phyloP scores from a whole-genome alignment of 2,113 vertebrate species.

The Epinephelus moara region DNA sequence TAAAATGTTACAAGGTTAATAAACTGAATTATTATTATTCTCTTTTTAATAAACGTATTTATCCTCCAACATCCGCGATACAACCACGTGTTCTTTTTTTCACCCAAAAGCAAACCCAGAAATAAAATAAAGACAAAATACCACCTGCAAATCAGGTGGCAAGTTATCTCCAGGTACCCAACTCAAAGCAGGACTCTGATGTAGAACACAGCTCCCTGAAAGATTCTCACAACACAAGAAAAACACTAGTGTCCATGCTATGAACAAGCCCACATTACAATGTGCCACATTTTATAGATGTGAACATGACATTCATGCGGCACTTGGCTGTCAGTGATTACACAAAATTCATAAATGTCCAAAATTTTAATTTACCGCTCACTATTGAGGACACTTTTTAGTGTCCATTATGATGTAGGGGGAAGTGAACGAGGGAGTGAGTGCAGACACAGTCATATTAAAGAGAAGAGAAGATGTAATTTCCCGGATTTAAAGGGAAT shows the following conservation, averaged over 20 bases:
- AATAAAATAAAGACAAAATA: no score
- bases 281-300: slow-evolving; percentile 7
- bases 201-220: background rate
- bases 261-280: background rate
- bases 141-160: no score
- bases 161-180: no score
- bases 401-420: slow-evolving; percentile 16
- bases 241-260: background rate
- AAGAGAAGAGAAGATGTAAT: slow-evolving; percentile 20
- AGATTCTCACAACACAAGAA: background rate
- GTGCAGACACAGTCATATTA: background rate
- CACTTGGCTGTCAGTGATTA: slow-evolving; percentile 22
- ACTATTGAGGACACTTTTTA: background rate
- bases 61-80: no score
- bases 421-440: background rate
- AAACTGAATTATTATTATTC: no score
- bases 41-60: no score
- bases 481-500: slow-evolving; percentile 29
- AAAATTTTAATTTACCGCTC: slow-evolving; percentile 16
- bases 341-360: slow-evolving; percentile 12
- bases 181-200: no score
- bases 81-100: no score
- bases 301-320: background rate
- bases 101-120: no score
- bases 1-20: no score